Evolutionary conservation across 2,888 invertebrate species (phyloP), one percentile per base, ranked within the genome.

Genomic region (Trissolcus brochymenae): DNA sequence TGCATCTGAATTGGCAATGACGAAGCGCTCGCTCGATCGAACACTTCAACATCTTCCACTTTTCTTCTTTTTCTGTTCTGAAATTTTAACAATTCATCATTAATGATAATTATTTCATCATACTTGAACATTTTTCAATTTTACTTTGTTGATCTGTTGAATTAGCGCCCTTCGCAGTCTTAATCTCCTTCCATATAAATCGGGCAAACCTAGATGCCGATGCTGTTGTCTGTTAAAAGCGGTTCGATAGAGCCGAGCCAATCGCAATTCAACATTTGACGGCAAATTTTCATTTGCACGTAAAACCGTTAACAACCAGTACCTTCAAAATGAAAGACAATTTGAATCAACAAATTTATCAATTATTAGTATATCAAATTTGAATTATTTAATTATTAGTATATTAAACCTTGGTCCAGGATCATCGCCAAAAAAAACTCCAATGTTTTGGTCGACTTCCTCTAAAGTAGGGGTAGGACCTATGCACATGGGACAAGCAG

Each of bases 181-280:
- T 19, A 82, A 81, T 76, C 84, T 83, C 29, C 85, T 82, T 17
- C 81, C 75, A 14, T 83, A 83, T 1, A 84, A 90, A 86, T 81
- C 91, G 88, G 82, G 80, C 21, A 92, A 91, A 7, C 95, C 95
- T 61, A 96, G 91, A 87, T 96, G 96, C 68, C 92, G 91, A 84
- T 95, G 94, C 90, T 96, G 96, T 86, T 96, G 96, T 82, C 95
- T 93, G 76, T 94, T 92, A 87, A 96, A 96, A 7, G 96, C 96
- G 74, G 93, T 93, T 82, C 94, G 93, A 89, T 96, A 96, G 35
- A 96, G 90, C 82, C 93, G 92, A 1, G 95, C 95, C 74, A 96
- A 90, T 86, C 93, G 93, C 79, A 94, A 91, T 88, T 95, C 95
- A 50, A 96, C 90, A 84, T 94, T 92, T 4, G 89, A 84, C 7